Evolutionary conservation across 2,888 invertebrate genomes (phyloP).

Genomic region (Andrena chrysosceles): DNA sequence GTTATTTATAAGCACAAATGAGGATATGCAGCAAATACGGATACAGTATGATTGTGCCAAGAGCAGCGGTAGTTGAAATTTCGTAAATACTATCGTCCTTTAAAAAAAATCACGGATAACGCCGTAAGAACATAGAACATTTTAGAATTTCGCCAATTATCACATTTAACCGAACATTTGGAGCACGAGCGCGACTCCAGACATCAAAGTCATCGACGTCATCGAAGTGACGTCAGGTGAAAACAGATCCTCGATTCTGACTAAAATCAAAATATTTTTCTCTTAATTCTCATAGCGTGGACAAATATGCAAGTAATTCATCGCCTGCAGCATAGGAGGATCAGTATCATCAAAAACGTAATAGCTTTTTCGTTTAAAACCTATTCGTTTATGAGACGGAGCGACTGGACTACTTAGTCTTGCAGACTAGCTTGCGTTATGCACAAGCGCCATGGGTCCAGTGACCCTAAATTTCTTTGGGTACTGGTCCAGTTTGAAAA

Average conservation of each 20-base stretch:
- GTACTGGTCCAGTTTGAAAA: constrained; percentile 75
- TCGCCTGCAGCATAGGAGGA: constrained; percentile 51
- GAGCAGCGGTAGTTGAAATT: constrained; percentile 15
- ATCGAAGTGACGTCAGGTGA: constrained; percentile 34
- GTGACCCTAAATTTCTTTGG: constrained; percentile 80
- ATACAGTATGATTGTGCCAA: constrained; percentile 18
- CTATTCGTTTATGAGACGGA: constrained; percentile 78
- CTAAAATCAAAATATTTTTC: not conserved
- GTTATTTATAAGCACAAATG: constrained; percentile 28
- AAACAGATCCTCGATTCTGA: constrained; percentile 12
- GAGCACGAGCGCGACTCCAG: not conserved
- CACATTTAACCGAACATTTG: constrained; percentile 17
- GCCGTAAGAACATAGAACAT: constrained; percentile 45
- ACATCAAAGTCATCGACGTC: constrained; percentile 12
- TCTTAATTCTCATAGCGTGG: constrained; percentile 3
- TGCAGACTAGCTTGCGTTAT: constrained; percentile 84
- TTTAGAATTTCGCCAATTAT: constrained; percentile 50
- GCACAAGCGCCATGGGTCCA: constrained; percentile 84
- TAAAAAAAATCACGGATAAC: constrained; percentile 11
- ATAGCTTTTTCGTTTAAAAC: constrained; percentile 59
- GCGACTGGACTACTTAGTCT: constrained; percentile 84
- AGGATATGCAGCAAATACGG: not conserved
- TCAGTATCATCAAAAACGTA: constrained; percentile 55
- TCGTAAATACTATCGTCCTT: constrained; percentile 12
- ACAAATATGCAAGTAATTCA: constrained; percentile 32